Evolutionary conservation across 2,888 invertebrate species (phyloP), one percentile per base, ranked within the genome.

Genomic region (Tetrapedia diversipes): DNA sequence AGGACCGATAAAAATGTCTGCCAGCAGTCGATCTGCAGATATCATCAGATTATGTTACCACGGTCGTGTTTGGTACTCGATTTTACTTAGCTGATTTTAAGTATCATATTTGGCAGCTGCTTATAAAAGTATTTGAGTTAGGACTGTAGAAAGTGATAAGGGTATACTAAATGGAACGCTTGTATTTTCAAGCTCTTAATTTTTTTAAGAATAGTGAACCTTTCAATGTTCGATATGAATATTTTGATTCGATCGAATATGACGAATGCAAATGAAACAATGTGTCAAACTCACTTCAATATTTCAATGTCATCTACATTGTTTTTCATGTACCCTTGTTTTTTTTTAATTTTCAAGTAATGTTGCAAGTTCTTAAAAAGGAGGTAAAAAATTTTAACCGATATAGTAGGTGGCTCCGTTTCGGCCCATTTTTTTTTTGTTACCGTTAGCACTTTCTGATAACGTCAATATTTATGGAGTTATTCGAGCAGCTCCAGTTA

Each of bases 1-100:
- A 14, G 53, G 47, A 59, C 61, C 66, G 79, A 79, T 79, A 79
- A 73, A 77, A 77, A 65, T 76, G 60, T 59, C 67, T 54, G 43
- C 14, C 34, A 1, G 47, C 56, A 45, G 24, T 49, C 67, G 76
- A 75, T 60, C 53, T 43, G 65, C 61, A 65, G 64, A 69, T 68
- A 60, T 64, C 68, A 45, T 57, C 60, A 56, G 32, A 64, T 59
- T 57, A 39, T 22, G 2, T 64, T 56, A 32, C 24, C 24, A 14
- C 8, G 37, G 29, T 51, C n/a, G 19, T 43, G 49, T 71, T 56
- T 32, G 51, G 24, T 22, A 10, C 24, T 4, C 49, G 43, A 45
- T 16, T 53, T 59, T 49, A 34, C 59, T 49, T 22, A 10, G 11
- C 29, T 66, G 27, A 14, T 14, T 43, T 27, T 57, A 11, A 10